phyloP scores from a whole-genome alignment of 2,797 vertebrate genomes.

The Hydrophis major region DNA sequence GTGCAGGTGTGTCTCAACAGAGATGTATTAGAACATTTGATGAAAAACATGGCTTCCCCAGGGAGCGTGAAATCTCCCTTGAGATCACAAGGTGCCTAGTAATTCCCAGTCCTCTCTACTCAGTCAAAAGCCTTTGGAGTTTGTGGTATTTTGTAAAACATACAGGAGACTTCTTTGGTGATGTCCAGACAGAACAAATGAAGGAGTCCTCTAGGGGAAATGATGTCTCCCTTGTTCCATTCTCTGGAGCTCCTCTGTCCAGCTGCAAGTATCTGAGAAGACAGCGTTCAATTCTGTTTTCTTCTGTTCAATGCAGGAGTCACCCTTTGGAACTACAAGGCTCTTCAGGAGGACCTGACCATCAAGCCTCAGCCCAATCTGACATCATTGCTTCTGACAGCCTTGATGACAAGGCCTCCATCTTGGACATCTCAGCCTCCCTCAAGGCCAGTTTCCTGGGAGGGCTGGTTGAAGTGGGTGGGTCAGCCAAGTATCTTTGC shows the following conservation, averaged over 20 bases:
- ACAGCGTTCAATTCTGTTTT: neutral
- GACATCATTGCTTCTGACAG: constrained; percentile 47
- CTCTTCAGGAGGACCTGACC: constrained; percentile 23
- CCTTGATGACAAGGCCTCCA: constrained; percentile 36
- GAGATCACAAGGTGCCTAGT: too few species aligned
- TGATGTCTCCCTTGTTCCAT: too few species aligned
- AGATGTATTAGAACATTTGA: too few species aligned
- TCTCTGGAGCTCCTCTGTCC: too few species aligned
- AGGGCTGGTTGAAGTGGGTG: constrained; percentile 50
- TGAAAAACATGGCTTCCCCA: too few species aligned
- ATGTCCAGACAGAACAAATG: neutral
- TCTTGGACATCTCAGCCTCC: constrained; percentile 37
- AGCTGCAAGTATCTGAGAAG: too few species aligned
- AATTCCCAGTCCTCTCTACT: too few species aligned
- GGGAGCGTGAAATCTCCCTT: too few species aligned
- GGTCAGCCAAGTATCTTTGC: constrained; percentile 46
- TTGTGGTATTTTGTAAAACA: neutral
- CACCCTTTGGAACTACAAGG: constrained; percentile 1
- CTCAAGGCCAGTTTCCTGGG: constrained; percentile 46
- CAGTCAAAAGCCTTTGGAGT: neutral
- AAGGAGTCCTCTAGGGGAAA: neutral
- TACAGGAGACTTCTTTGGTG: neutral
- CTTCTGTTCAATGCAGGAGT: neutral
- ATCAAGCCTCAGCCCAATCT: constrained; percentile 10
- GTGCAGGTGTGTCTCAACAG: too few species aligned